These are phyloP conservation scores for Alfaro cultratus DNA, from an alignment of 2,797 vertebrate genomes.

Conservation along the genomic window DNA sequence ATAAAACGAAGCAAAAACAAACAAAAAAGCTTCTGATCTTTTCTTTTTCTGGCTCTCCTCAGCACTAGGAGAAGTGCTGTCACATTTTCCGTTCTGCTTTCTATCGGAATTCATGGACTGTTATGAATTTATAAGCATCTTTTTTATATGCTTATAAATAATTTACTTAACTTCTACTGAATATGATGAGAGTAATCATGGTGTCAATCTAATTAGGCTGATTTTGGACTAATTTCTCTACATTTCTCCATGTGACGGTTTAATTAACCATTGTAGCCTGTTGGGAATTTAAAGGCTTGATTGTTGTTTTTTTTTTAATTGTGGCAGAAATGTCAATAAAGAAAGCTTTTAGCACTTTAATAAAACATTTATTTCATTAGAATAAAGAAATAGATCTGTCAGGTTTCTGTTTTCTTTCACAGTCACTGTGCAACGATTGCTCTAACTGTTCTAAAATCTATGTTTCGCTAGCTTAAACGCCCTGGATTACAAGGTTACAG, in stretches of 20 bases:
- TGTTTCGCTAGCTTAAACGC: background rate
- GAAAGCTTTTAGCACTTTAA: background rate
- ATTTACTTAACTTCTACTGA: conserved; percentile 18
- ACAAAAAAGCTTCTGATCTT: conserved; percentile 14
- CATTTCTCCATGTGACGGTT: conserved; percentile 30
- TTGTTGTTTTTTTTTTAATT: background rate
- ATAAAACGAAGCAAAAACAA: conserved; percentile 53
- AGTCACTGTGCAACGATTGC: background rate
- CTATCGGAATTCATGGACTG: conserved; percentile 17
- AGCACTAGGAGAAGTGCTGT: conserved; percentile 31
- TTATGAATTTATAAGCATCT: conserved; percentile 11
- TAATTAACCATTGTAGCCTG: conserved; percentile 20
- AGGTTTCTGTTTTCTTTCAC: conserved; percentile 3
- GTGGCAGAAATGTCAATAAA: background rate
- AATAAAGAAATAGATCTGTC: conserved; percentile 2
- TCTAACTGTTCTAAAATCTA: conserved; percentile 8
- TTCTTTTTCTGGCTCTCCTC: conserved; percentile 23
- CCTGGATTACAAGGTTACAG: conserved; percentile 12
- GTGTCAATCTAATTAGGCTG: conserved; percentile 40
- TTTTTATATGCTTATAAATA: conserved; percentile 22
- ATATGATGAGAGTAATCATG: conserved; percentile 37
- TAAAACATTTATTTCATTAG: background rate
- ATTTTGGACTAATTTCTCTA: conserved; percentile 45
- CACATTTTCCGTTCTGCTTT: conserved; percentile 44
- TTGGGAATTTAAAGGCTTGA: conserved; percentile 17